Conservation (phyloP, 2,888 invertebrate genomes). For the Lepidocyrtoides sp. region DNA sequence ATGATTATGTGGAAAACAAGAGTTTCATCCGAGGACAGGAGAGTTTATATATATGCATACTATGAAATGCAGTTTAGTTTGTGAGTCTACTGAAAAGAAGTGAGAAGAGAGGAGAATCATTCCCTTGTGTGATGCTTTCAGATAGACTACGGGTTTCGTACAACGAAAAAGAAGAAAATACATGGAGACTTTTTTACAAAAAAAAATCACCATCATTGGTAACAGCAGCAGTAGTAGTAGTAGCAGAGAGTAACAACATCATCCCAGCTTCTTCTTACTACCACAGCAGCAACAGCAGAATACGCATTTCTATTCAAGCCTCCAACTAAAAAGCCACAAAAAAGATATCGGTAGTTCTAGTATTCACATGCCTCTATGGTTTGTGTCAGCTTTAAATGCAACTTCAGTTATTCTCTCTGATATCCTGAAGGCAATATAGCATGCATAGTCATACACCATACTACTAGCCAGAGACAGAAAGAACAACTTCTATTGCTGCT, state of each 20-base stretch:
- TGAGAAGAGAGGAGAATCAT: slow-evolving; percentile 53
- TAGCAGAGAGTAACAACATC: slow-evolving; percentile 49
- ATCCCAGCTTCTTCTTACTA: slow-evolving; percentile 49
- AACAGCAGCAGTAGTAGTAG: slow-evolving; percentile 22
- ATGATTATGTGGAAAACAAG: slow-evolving; percentile 72
- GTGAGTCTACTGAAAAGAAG: too few relatives aligned
- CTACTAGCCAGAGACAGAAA: too few relatives aligned
- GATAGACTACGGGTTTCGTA: slow-evolving; percentile 46
- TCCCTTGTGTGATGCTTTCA: slow-evolving; percentile 67
- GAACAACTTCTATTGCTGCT: not conserved
- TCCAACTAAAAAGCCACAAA: slow-evolving; percentile 58
- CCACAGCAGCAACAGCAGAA: slow-evolving; percentile 44
- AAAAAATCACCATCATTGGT: slow-evolving; percentile 36
- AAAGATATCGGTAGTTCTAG: slow-evolving; percentile 57
- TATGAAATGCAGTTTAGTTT: too few relatives aligned
- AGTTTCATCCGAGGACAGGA: slow-evolving; percentile 33
- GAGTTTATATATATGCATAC: too few relatives aligned
- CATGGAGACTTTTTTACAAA: slow-evolving; percentile 43
- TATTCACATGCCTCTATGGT: slow-evolving; percentile 53
- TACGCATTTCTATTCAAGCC: slow-evolving; percentile 48
- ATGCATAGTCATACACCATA: not conserved
- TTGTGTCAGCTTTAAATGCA: slow-evolving; percentile 70
- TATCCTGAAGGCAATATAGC: slow-evolving; percentile 71
- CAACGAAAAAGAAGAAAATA: slow-evolving; percentile 19
- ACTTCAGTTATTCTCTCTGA: slow-evolving; percentile 51